Percentiles rank a stretch among this genome's conserved stretches.
Evolutionary conservation across 2,113 vertebrate species (phyloP).

Genomic region (Petroica traversi): DNA sequence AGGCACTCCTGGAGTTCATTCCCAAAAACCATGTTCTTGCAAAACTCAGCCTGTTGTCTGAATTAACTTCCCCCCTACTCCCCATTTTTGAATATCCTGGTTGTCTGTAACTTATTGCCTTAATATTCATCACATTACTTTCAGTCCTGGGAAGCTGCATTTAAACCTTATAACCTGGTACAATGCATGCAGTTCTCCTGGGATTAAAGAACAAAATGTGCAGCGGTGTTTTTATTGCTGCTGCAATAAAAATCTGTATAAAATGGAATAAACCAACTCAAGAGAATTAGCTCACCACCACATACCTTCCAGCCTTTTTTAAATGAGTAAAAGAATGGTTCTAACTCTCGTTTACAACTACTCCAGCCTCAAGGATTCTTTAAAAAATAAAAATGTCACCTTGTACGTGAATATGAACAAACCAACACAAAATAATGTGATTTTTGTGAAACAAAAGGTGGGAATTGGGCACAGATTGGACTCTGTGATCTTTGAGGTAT

Average conservation of each 20-base stretch:
- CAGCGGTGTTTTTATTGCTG: not conserved
- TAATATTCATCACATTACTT: not conserved
- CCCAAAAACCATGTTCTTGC: not conserved
- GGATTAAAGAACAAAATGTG: not conserved
- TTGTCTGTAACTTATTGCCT: not conserved
- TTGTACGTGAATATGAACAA: not conserved
- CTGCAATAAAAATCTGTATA: not conserved
- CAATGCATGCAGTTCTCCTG: not conserved
- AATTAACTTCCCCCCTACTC: accelerated
- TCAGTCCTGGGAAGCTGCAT: not conserved
- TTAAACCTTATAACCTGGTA: not conserved
- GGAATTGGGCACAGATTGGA: not conserved
- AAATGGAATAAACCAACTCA: not conserved
- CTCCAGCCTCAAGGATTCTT: not conserved
- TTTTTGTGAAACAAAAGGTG: not conserved
- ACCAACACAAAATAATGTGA: not conserved
- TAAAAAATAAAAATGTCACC: not conserved
- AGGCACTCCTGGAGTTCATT: not conserved
- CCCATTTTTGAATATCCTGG: not conserved
- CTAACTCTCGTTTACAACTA: not conserved
- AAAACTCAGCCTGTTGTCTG: not conserved
- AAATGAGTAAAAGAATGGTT: not conserved
- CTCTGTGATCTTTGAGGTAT: not conserved
- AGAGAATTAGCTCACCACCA: not conserved
- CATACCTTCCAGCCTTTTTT: not conserved